Evolutionary conservation across 2,797 vertebrate genomes (phyloP), one percentile per base, ranked within the genome.

Genomic region (Cynodonichthys magdalenae): DNA sequence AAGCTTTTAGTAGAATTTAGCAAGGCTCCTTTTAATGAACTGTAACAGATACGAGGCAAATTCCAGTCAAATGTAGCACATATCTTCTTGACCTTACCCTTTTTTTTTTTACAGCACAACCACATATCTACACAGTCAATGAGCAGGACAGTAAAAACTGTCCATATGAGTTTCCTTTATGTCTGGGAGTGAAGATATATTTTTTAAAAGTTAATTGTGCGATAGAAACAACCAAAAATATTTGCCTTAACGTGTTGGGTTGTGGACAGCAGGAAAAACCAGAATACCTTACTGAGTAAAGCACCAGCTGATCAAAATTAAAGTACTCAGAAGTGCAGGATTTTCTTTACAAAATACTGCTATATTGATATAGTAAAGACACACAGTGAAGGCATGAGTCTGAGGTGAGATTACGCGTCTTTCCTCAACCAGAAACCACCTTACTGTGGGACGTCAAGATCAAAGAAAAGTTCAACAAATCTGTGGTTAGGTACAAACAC

Each of bases 351-450:
- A 59, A 18, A 48, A 51, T 70, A 57, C 60, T 58, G 67, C 63
- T 60, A 68, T 58, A 71, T 48, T 75, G 63, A 59, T 42, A 46
- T 59, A 64, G 65, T 71, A 63, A 71, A 64, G 28, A 75, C 46
- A 63, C 59, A 6, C 49, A 47, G 53, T 15, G 15, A 49, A 67
- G 53, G 31, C 71, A 77, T 61, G 63, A 77, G 57, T 3, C 14
- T 15, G 66, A 82, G 61, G 69, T 73, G 80, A 59, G 56, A 69
- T 68, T 47, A 15, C 70, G 74, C 52, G 74, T 72, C 60, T 70
- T 46, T 57, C 52, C 28, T 59, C 67, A 56, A 65, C 58, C 75
- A 81, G 76, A 75, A 39, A 39, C 62, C 59, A 0, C 82, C n/a
- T 60, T 42, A 0, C 71, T 4, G 66, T 20, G 10, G 71, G 80